These are phyloP conservation scores for Geopemphigus sp. DNA, from an alignment of 1,140 invertebrate species.

Conservation along the genomic window DNA sequence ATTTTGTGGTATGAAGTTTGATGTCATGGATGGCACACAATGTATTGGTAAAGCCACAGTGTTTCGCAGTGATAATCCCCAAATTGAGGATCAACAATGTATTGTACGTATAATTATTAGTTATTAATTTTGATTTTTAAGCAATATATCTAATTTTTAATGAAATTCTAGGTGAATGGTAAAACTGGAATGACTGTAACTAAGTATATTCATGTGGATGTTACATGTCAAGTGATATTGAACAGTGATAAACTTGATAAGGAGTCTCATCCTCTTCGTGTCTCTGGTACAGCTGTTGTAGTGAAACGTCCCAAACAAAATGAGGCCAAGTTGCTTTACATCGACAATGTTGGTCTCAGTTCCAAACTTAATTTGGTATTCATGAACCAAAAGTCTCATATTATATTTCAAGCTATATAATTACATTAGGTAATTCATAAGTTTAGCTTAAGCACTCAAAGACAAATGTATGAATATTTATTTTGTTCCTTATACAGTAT, in stretches of 20 bases:
- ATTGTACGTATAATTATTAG: conserved; percentile 56
- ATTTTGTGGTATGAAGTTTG: conserved; percentile 65
- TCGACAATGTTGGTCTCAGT: conserved; percentile 67
- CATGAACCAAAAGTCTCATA: conserved; percentile 62
- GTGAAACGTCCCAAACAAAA: conserved; percentile 60
- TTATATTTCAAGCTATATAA: conserved; percentile 62
- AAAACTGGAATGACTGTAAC: conserved; percentile 59
- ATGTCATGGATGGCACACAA: conserved; percentile 62
- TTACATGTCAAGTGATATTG: conserved; percentile 65
- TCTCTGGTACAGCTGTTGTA: conserved; percentile 65
- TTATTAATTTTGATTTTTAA: neutral
- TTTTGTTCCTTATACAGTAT: conserved; percentile 24
- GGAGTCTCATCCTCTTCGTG: conserved; percentile 63
- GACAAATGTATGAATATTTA: conserved; percentile 14
- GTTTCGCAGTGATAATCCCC: conserved; percentile 64
- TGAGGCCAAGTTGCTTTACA: conserved; percentile 60
- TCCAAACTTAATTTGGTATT: conserved; percentile 66
- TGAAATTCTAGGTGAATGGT: conserved; percentile 52
- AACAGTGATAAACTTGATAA: conserved; percentile 57
- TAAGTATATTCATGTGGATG: conserved; percentile 66
- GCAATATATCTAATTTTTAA: neutral
- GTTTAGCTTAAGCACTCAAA: conserved; percentile 16
- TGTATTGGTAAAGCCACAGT: conserved; percentile 64
- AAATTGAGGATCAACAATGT: conserved; percentile 63
- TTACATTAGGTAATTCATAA: neutral